phyloP scores from a whole-genome alignment of 2,888 invertebrate species.

The Synergus japonicus region DNA sequence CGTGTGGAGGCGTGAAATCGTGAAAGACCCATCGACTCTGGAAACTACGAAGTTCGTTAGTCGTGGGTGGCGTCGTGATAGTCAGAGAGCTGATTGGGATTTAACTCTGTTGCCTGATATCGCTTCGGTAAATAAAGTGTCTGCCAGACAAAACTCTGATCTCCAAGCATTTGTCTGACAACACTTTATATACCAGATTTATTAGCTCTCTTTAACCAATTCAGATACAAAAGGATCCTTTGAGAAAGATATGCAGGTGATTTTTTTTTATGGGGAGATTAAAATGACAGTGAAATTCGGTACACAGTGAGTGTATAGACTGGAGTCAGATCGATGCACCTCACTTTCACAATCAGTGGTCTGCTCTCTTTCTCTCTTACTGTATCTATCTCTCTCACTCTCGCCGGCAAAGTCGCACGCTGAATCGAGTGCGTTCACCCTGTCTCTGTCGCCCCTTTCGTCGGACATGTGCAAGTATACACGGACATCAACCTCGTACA shows the following conservation, averaged over 20 bases:
- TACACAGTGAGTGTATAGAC: constrained; percentile 26
- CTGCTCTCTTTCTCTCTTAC: neutral
- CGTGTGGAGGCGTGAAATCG: neutral
- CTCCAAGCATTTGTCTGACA: neutral
- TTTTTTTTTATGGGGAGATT: constrained; percentile 11
- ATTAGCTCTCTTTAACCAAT: neutral
- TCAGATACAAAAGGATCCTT: neutral
- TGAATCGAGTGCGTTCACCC: constrained; percentile 41
- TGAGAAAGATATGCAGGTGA: neutral
- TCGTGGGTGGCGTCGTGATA: neutral
- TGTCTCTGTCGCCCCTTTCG: constrained; percentile 31
- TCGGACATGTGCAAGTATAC: constrained; percentile 22
- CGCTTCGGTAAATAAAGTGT: neutral
- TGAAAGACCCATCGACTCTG: neutral
- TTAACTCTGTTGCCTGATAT: constrained; percentile 3
- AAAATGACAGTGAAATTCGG: constrained; percentile 36
- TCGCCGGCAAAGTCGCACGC: neutral
- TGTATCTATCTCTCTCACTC: neutral
- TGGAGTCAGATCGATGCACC: constrained; percentile 26
- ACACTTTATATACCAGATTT: neutral
- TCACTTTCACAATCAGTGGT: constrained; percentile 33
- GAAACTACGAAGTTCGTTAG: neutral
- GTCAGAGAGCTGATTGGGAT: constrained; percentile 9
- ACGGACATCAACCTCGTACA: constrained; percentile 37
- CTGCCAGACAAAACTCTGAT: neutral